Percentiles rank a stretch among this genome's conserved stretches.
These are phyloP conservation scores for Actinopyga echinites DNA, from an alignment of 53 echinoderm and acorn worm species.

Conservation along the genomic window DNA sequence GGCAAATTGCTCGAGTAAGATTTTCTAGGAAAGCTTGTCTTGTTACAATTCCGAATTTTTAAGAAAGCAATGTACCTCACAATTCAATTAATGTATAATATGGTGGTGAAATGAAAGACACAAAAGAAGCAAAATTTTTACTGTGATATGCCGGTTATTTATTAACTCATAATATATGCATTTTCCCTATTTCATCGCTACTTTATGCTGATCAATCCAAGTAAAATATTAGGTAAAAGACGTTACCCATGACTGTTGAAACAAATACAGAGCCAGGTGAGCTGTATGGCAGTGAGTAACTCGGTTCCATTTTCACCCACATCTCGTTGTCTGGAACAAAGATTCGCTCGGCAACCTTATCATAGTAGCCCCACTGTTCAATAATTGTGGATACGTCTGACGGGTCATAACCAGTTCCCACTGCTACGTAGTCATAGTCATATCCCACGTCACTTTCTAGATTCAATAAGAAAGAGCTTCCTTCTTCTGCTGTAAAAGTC, in stretches of 20 bases:
- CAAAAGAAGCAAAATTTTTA: too few species aligned
- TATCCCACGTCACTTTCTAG: neutral
- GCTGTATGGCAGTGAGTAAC: neutral
- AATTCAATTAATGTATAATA: too few species aligned
- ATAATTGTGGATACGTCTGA: neutral
- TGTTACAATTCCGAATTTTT: too few species aligned
- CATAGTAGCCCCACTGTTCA: neutral
- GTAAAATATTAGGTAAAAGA: too few species aligned
- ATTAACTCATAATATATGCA: too few species aligned
- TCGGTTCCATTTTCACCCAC: neutral
- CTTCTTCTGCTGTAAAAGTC: neutral
- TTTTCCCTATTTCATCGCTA: too few species aligned
- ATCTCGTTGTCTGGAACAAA: neutral
- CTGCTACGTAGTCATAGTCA: neutral
- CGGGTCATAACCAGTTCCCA: neutral
- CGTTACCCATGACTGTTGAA: neutral
- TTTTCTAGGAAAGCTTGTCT: too few species aligned
- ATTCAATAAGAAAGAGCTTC: neutral
- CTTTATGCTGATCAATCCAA: too few species aligned
- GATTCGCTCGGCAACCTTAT: neutral
- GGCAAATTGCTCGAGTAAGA: too few species aligned
- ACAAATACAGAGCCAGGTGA: conserved; percentile 6
- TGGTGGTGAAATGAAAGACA: too few species aligned
- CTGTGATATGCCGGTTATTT: too few species aligned
- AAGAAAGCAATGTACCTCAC: too few species aligned